Conservation (phyloP, 2,113 vertebrate genomes). For the Malurus alboscapulatus region DNA sequence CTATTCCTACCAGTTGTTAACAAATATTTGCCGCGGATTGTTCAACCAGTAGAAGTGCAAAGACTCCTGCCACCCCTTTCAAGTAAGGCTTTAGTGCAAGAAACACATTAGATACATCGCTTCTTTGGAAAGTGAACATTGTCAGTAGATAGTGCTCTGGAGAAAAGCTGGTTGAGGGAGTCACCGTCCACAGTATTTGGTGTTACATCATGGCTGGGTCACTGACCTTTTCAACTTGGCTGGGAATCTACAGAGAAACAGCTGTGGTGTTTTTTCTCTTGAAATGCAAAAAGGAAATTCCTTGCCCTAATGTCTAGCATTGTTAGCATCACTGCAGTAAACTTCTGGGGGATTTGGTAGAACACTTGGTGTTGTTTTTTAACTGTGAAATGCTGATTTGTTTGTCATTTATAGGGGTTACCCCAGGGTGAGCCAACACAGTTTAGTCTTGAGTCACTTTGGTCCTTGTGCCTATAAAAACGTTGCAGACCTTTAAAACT, state of each 20-base stretch:
- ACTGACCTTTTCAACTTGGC: slow-evolving; percentile 35
- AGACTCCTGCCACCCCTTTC: neutral
- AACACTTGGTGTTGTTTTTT: slow-evolving; percentile 39
- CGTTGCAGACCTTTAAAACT: slow-evolving; percentile 27
- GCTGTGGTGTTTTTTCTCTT: slow-evolving; percentile 33
- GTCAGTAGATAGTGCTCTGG: neutral
- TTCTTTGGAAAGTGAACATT: neutral
- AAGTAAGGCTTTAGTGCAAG: neutral
- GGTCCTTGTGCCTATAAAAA: slow-evolving; percentile 29
- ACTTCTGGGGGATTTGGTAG: slow-evolving; percentile 37
- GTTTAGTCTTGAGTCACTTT: slow-evolving; percentile 32
- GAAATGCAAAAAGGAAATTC: slow-evolving; percentile 53
- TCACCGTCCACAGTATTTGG: neutral
- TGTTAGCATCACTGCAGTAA: slow-evolving; percentile 46
- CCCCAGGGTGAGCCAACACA: slow-evolving; percentile 51
- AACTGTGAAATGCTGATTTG: slow-evolving; percentile 57
- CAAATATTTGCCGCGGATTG: neutral
- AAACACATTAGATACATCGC: neutral
- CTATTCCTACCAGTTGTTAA: neutral
- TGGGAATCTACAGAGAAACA: slow-evolving; percentile 28
- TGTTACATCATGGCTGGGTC: slow-evolving; percentile 1
- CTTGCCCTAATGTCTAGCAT: slow-evolving; percentile 45
- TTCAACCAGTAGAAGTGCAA: neutral
- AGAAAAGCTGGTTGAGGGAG: neutral
- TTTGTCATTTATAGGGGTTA: slow-evolving; percentile 65